These are phyloP conservation scores for Meriones psammophilus DNA, from an alignment of 2,797 vertebrate genomes.

Conservation along the genomic window DNA sequence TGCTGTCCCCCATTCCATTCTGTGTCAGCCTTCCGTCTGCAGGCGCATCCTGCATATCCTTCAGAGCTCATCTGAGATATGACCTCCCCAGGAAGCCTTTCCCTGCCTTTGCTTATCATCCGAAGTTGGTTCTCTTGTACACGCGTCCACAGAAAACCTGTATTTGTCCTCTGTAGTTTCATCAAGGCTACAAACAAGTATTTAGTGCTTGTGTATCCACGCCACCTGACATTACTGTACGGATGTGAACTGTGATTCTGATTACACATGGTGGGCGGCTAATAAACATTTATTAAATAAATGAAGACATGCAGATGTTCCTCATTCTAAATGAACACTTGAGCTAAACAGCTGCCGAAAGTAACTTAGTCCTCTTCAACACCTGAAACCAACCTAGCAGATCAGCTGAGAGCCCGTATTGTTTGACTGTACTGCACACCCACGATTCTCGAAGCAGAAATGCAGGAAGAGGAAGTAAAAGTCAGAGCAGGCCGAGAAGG, in stretches of 20 bases:
- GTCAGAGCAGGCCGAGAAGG: conserved; percentile 1
- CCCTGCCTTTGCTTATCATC: conserved; percentile 17
- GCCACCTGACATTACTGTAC: background rate
- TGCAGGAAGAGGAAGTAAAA: background rate
- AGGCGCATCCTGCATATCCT: background rate
- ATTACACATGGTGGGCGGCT: background rate
- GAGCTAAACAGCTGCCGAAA: background rate
- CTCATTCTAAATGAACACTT: background rate
- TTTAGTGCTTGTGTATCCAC: background rate
- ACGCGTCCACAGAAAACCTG: background rate
- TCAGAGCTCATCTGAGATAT: background rate
- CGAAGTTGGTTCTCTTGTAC: background rate
- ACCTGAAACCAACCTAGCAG: background rate
- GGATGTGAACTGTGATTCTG: background rate
- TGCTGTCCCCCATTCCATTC: background rate
- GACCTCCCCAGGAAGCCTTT: background rate
- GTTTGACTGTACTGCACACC: background rate
- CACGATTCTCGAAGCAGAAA: conserved; percentile 57
- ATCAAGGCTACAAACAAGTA: background rate
- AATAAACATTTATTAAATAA: conserved; percentile 15
- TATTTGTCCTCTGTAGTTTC: background rate
- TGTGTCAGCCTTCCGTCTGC: background rate
- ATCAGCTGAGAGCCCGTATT: background rate
- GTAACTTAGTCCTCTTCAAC: conserved; percentile 4
- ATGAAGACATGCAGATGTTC: background rate